phyloP scores from a whole-genome alignment of 1,140 invertebrate species.

The Anagrus nilaparvatae region DNA sequence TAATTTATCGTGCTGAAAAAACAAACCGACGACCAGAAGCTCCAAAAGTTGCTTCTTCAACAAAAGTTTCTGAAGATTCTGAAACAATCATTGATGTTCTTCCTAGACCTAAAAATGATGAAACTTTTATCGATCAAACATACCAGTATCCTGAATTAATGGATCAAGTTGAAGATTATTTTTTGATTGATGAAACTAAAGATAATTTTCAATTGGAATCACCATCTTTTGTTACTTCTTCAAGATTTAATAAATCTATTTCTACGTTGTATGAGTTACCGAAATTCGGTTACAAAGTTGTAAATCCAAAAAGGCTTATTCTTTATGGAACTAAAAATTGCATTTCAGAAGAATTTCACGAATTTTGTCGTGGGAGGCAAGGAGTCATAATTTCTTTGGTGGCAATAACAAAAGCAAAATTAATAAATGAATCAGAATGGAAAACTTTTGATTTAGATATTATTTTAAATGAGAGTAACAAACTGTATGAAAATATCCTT shows the following conservation, averaged over 20 bases:
- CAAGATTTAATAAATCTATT: no score
- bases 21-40: slow-evolving; percentile 25
- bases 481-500: slow-evolving; percentile 21
- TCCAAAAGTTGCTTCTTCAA: background rate
- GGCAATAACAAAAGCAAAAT: slow-evolving; percentile 21
- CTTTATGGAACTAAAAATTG: slow-evolving; percentile 28
- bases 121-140: slow-evolving; percentile 11
- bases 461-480: slow-evolving; percentile 23
- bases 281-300: slow-evolving; percentile 22
- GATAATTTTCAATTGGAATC: no score
- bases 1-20: slow-evolving; percentile 31
- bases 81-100: slow-evolving; percentile 14
- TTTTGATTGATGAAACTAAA: slow-evolving; percentile 17
- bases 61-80: slow-evolving; percentile 9
- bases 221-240: no score
- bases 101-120: slow-evolving; percentile 19
- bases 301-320: slow-evolving; percentile 25
- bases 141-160: slow-evolving; percentile 31
- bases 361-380: slow-evolving; percentile 24
- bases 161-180: slow-evolving; percentile 21
- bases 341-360: slow-evolving; percentile 13
- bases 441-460: slow-evolving; percentile 26
- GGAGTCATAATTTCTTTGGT: slow-evolving; percentile 24
- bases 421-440: slow-evolving; percentile 25
- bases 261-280: no score